Conservation (phyloP, 2,888 invertebrate genomes). For the Synanthedon vespiformis region DNA sequence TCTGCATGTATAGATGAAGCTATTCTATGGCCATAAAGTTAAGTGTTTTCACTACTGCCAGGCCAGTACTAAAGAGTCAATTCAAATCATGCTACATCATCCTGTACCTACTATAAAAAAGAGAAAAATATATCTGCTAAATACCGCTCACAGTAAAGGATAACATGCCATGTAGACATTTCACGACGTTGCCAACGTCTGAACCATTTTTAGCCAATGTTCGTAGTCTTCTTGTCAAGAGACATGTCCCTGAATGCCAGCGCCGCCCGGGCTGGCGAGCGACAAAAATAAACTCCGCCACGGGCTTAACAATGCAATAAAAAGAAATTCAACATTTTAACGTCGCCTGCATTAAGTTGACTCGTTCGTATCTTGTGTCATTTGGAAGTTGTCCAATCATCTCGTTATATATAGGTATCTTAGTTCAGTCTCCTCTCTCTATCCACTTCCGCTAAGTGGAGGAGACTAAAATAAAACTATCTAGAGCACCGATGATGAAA, state of each 20-base stretch:
- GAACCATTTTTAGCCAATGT: slow-evolving; percentile 60
- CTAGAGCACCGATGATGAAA: slow-evolving; percentile 37
- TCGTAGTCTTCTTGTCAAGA: slow-evolving; percentile 64
- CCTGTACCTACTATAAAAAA: too few species aligned
- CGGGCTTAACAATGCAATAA: slow-evolving; percentile 70
- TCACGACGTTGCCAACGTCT: slow-evolving; percentile 38
- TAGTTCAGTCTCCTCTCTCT: slow-evolving; percentile 41
- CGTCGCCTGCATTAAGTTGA: slow-evolving; percentile 63
- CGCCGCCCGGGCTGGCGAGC: slow-evolving; percentile 60
- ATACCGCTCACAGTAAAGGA: slow-evolving; percentile 13
- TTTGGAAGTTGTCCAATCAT: slow-evolving; percentile 63
- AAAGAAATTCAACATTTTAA: slow-evolving; percentile 65
- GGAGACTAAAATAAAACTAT: slow-evolving; percentile 32
- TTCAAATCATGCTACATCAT: too few species aligned
- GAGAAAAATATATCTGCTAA: too few species aligned
- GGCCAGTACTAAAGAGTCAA: too few species aligned
- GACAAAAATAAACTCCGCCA: slow-evolving; percentile 58
- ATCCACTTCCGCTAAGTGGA: slow-evolving; percentile 61
- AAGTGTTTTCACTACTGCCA: too few species aligned
- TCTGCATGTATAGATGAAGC: too few species aligned
- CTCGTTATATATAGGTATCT: slow-evolving; percentile 51
- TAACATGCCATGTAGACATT: slow-evolving; percentile 17
- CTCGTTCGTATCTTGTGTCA: slow-evolving; percentile 43
- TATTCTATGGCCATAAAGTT: too few species aligned
- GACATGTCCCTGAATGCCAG: slow-evolving; percentile 52